These are phyloP conservation scores for Drosophila recens DNA, from an alignment of 2,888 invertebrate genomes.

Conservation along the genomic window DNA sequence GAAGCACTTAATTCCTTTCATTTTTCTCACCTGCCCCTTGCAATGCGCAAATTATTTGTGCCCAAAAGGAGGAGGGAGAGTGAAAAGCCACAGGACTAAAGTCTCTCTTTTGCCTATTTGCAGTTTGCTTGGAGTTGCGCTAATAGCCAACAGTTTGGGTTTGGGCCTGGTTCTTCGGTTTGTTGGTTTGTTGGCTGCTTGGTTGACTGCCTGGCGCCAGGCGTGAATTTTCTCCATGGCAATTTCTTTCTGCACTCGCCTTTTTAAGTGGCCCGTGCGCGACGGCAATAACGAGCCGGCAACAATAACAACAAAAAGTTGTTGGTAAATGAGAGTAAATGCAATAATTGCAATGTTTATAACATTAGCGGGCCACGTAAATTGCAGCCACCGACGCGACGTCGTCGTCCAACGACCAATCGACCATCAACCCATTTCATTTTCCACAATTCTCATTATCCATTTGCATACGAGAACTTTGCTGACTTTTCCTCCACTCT, in stretches of 20 bases:
- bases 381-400: slow-evolving; percentile 71
- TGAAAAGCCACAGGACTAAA: background rate
- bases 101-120: background rate
- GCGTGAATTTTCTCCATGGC: slow-evolving; percentile 71
- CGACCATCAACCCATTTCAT: slow-evolving; percentile 56
- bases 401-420: slow-evolving; percentile 27
- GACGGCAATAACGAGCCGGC: slow-evolving; percentile 66
- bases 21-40: slow-evolving; percentile 66
- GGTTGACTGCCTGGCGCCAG: slow-evolving; percentile 71
- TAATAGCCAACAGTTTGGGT: slow-evolving; percentile 46
- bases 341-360: slow-evolving; percentile 81
- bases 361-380: slow-evolving; percentile 70
- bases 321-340: slow-evolving; percentile 80
- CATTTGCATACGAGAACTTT: slow-evolving; percentile 41
- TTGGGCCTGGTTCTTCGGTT: background rate
- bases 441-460: slow-evolving; percentile 48
- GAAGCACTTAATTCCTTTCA: slow-evolving; percentile 52
- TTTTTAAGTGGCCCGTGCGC: slow-evolving; percentile 75
- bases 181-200: slow-evolving; percentile 4
- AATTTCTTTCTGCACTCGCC: slow-evolving; percentile 61
- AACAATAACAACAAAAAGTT: slow-evolving; percentile 39
- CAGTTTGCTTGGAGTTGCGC: slow-evolving; percentile 16
- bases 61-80: background rate
- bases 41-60: slow-evolving; percentile 74
- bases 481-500: slow-evolving; percentile 5